Base-by-base conservation (phyloP, 2,797 vertebrate species). In the Zalophus californianus region DNA sequence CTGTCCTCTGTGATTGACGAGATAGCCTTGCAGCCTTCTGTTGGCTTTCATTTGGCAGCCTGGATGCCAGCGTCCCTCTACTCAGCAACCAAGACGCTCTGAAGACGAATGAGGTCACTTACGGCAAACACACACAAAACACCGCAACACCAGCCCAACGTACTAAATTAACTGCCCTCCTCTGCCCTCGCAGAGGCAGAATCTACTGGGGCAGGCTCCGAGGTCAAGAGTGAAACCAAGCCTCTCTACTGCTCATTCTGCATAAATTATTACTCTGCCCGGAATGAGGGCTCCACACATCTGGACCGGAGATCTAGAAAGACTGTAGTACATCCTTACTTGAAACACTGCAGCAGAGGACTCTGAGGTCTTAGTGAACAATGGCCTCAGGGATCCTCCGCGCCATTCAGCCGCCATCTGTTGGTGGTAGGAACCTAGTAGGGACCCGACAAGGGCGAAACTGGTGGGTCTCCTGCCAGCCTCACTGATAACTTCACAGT, bases 21-120 rank as follows among this genome's bases (percentile, higher is more conserved):
- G 44, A 66, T 0, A 73, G 50, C 32, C n/a, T 10, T 25, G 79
- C 13, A 77, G 87, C 20, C 82, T 89, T 54, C 79, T 10, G 41
- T 5, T 5, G 41, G 50, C 60, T 92, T 75, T 52, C 44, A 4
- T 21, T 21, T 41, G 70, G 87, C 66, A 85, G 72, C 50, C 32
- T 2, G 20, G 60, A 95, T 13, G 64, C 41, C 75, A 73, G 96
- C 4, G 12, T 75, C 50, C 41, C 73, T 92, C 66, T 80, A 87
- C 38, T 66, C 6, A 41, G 77, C 32, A 86, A 85, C 83, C 52
- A 68, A 44, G 62, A 50, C 20, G 20, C 73, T 35, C 27, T 1
- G 15, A 93, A 68, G 84, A 96, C 75, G 91, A 86, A 78, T 8
- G 68, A 90, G 70, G 80, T 83, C 73, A 80, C 84, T 83, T 62